Evolutionary conservation across 2,888 invertebrate species (phyloP).

Genomic region (Biston stratarius): DNA sequence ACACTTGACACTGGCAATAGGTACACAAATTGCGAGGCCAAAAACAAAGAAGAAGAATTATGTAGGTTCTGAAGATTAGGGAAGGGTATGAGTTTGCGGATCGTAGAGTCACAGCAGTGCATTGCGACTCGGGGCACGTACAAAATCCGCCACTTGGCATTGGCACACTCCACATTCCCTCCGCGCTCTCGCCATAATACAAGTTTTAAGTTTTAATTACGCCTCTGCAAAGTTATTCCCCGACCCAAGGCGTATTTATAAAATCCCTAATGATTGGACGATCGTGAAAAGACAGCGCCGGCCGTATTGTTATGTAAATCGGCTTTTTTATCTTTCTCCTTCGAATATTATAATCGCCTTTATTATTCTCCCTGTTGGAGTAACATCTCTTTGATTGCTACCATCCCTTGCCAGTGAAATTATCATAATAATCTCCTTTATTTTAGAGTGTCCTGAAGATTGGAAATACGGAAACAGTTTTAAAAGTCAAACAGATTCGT

Average conservation of each 20-base stretch:
- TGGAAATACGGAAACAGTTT: conserved; percentile 32
- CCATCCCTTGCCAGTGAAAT: conserved; percentile 39
- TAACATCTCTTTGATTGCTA: conserved; percentile 46
- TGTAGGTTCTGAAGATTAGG: conserved; percentile 54
- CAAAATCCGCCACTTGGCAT: conserved; percentile 82
- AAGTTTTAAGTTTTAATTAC: conserved; percentile 84
- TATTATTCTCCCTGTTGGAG: conserved; percentile 48
- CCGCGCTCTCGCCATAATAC: conserved; percentile 69
- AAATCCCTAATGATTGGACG: conserved; percentile 53
- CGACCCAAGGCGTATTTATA: conserved; percentile 52
- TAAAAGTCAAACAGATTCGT: conserved; percentile 52
- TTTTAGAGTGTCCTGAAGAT: conserved; percentile 26
- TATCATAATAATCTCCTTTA: conserved; percentile 39
- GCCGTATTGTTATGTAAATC: conserved; percentile 55
- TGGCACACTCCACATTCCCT: conserved; percentile 76
- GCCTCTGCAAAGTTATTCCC: conserved; percentile 63
- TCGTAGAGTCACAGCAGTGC: conserved; percentile 53
- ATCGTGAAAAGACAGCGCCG: conserved; percentile 43
- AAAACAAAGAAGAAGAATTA: too few relatives aligned
- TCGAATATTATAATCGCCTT: conserved; percentile 50
- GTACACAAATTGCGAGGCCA: too few relatives aligned
- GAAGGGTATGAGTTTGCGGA: conserved; percentile 50
- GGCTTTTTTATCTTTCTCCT: conserved; percentile 48
- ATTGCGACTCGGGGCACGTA: conserved; percentile 78
- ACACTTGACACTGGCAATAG: too few relatives aligned